These are phyloP conservation scores for Chaetorhynchus papuensis DNA, from an alignment of 2,113 vertebrate genomes.

Conservation along the genomic window DNA sequence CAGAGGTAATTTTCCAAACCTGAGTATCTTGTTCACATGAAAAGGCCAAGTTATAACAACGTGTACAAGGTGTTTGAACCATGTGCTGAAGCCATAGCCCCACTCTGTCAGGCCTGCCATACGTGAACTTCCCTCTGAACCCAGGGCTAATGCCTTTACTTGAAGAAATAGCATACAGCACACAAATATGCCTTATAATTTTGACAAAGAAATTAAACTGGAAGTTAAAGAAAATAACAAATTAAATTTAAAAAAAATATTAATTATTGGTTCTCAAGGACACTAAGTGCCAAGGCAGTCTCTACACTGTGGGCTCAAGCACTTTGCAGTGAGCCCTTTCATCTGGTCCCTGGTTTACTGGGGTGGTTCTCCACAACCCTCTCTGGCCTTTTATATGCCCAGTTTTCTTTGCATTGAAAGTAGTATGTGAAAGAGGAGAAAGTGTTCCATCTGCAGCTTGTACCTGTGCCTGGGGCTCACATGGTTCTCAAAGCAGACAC, in stretches of 20 bases:
- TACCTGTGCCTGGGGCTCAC: background rate
- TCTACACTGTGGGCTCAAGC: background rate
- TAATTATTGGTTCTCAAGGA: background rate
- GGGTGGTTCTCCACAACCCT: background rate
- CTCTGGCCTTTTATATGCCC: background rate
- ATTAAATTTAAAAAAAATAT: background rate
- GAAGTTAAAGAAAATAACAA: background rate
- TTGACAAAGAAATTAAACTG: background rate
- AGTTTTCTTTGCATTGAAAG: background rate
- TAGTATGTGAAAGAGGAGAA: background rate
- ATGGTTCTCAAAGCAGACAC: background rate
- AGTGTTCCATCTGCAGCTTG: background rate
- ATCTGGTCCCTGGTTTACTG: background rate
- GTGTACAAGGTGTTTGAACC: background rate
- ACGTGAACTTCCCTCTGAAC: rapidly evolving
- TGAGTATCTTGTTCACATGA: background rate
- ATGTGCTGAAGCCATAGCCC: background rate
- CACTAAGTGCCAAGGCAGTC: background rate
- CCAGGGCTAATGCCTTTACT: background rate
- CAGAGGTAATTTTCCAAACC: background rate
- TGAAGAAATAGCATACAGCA: background rate
- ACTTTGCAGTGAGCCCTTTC: background rate
- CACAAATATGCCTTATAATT: background rate
- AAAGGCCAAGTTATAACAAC: background rate
- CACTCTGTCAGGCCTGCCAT: background rate